phyloP scores from a whole-genome alignment of 92 coral and sea anemone genomes.

The Virgularia gustaviana region DNA sequence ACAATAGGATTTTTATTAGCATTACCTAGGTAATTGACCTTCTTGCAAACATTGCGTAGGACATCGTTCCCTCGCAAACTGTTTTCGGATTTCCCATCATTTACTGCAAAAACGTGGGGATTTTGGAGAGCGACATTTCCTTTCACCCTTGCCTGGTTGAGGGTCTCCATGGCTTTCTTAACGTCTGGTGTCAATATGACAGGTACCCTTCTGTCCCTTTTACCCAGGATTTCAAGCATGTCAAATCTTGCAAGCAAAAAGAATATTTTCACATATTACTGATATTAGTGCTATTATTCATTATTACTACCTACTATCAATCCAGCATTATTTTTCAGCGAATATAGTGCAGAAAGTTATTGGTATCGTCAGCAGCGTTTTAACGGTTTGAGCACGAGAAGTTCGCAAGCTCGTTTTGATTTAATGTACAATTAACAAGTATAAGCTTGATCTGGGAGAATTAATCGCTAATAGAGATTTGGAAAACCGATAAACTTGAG shows the following conservation, averaged over 20 bases:
- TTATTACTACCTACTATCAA: background rate
- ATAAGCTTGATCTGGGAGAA: background rate
- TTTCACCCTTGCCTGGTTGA: constrained; percentile 33
- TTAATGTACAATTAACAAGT: background rate
- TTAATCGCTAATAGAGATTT: too few species aligned
- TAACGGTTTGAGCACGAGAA: background rate
- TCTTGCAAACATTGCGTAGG: background rate
- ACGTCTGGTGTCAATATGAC: constrained; percentile 9
- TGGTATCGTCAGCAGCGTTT: background rate
- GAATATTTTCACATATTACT: background rate
- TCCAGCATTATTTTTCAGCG: too few species aligned
- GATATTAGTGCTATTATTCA: background rate
- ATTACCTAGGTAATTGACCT: too few species aligned
- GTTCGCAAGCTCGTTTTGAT: background rate
- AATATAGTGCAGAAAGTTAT: too few species aligned
- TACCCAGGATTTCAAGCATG: background rate
- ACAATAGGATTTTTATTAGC: too few species aligned
- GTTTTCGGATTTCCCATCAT: constrained; percentile 32
- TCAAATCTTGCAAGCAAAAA: constrained; percentile 2
- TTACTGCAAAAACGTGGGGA: constrained; percentile 48
- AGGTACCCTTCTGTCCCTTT: background rate
- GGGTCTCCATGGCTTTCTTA: constrained; percentile 33
- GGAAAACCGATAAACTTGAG: too few species aligned
- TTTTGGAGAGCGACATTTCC: constrained; percentile 41
- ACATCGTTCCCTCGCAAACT: constrained; percentile 19